A percentile compares a stretch with the other conserved stretches of the same genome.
These are phyloP conservation scores for Dromas ardeola DNA, from an alignment of 2,113 vertebrate species.

Conservation along the genomic window DNA sequence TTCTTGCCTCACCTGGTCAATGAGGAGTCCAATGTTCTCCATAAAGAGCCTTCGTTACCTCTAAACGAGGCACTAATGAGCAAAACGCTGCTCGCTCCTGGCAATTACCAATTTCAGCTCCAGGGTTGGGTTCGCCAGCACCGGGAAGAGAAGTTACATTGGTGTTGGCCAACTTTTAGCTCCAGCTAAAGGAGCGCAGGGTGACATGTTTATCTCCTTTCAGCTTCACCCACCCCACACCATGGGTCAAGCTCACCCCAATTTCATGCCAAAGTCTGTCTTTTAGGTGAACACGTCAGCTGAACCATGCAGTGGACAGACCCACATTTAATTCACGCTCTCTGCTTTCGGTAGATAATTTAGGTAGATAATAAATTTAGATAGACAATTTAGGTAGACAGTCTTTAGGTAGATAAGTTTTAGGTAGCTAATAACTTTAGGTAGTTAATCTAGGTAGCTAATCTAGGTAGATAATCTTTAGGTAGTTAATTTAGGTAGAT, in stretches of 20 bases:
- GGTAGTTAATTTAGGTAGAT: not conserved
- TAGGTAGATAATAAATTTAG: not conserved
- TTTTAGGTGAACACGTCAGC: accelerated
- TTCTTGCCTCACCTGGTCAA: not conserved
- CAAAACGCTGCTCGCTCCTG: accelerated
- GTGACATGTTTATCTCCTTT: accelerated
- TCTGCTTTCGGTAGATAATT: not conserved
- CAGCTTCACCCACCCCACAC: not conserved
- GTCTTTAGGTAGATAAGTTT: not conserved
- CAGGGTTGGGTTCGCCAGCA: not conserved
- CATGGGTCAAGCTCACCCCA: accelerated
- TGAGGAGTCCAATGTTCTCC: not conserved
- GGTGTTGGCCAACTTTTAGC: not conserved
- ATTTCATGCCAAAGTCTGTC: not conserved
- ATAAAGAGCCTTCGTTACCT: accelerated
- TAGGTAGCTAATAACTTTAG: not conserved
- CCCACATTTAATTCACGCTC: accelerated
- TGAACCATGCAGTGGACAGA: accelerated
- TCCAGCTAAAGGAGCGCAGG: not conserved
- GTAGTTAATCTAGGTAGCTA: too few relatives aligned
- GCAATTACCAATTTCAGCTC: not conserved
- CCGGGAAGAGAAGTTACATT: accelerated
- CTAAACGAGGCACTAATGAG: accelerated
- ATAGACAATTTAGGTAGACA: not conserved
- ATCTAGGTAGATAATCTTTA: not conserved